Base-by-base conservation (phyloP, 2,797 vertebrate genomes). In the Bovichtus diacanthus region DNA sequence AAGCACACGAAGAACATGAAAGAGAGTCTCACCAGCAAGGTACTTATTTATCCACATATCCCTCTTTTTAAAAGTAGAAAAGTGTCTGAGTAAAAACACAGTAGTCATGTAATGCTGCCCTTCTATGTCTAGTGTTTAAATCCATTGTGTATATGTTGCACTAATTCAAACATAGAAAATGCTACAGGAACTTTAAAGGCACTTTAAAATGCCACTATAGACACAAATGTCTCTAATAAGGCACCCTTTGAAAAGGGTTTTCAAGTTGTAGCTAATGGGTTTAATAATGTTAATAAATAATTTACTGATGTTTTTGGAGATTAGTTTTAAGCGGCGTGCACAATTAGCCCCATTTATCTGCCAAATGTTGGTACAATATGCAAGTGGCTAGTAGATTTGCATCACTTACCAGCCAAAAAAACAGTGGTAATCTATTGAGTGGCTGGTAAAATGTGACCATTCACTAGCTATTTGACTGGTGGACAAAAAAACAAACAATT, bases 1-100 rank as follows among this genome's bases (percentile, higher is more conserved):
- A 92, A 74, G 66, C 90, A 78, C 3, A 85, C 55, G 62, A 91
- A 71, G 76, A 90, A 12, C 80, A 49, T 76, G 59, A 87, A 56
- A 29, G 90, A 87, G 27, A 76, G 72, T 11, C 77, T 93, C 31
- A 29, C 7, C 60, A 83, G 56, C 23, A 93, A 93, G 93, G 94
- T 92, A 62, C 6, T 29, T n/a, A 13, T 5, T 19, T 7, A 41
- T 3, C 9, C 23, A 5, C 10, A 13, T 2, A 6, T 0, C 25
- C 12, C 2, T 3, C 23, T 21, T n/a, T 23, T n/a, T 23, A 6
- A 9, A 29, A 51, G 23, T 23, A 15, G 3, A 31, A 2, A 29
- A 25, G 39, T 18, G 19, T 21, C 19, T 53, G 51, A 29, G 50
- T 16, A 41, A 13, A 21, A 56, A 29, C 11, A 18, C 21, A 25